These are phyloP conservation scores for Folsomia candida DNA, from an alignment of 2,888 invertebrate genomes.

Conservation along the genomic window DNA sequence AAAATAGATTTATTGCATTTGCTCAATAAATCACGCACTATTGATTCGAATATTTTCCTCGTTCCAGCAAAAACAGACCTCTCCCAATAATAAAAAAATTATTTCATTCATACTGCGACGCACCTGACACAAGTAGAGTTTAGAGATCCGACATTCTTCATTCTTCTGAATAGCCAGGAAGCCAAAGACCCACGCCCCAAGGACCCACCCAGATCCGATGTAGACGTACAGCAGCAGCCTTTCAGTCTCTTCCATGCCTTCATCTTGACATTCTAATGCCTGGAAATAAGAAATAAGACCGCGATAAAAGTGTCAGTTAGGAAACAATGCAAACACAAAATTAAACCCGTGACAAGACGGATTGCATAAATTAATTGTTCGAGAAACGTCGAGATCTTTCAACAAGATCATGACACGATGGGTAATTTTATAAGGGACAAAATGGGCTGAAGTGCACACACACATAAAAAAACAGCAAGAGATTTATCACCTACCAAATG, in stretches of 20 bases:
- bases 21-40: background rate
- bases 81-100: background rate
- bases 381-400: background rate
- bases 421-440: background rate
- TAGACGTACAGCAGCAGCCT: conserved; percentile 63
- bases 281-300: conserved; percentile 8
- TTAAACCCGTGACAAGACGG: background rate
- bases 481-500: conserved; percentile 60
- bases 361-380: background rate
- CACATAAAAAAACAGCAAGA: too few species aligned
- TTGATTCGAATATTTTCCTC: background rate
- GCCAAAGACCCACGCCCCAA: conserved; percentile 77
- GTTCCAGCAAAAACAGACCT: background rate
- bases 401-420: background rate
- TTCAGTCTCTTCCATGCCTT: conserved; percentile 15
- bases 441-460: too few species aligned
- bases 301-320: background rate
- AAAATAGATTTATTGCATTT: background rate
- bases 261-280: conserved; percentile 33
- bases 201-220: conserved; percentile 76
- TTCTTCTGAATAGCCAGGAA: conserved; percentile 77
- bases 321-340: background rate
- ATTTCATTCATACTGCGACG: background rate
- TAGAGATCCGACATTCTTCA: conserved; percentile 77
- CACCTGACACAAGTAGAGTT: conserved; percentile 71